Evolutionary conservation across 1,140 invertebrate genomes (phyloP).

Genomic region (Riptortus pedestris): DNA sequence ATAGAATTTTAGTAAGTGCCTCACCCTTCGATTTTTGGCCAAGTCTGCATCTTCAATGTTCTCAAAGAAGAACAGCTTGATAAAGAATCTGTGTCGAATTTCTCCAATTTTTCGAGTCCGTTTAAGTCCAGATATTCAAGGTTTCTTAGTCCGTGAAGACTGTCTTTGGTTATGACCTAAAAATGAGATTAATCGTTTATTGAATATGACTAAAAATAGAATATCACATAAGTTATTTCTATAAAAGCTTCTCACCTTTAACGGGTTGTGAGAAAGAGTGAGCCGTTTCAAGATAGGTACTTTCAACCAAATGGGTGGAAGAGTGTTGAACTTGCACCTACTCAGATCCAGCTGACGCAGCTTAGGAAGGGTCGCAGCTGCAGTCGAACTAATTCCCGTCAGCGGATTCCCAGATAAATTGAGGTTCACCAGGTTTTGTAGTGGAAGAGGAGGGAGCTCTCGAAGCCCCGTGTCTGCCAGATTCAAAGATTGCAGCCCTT

Average conservation of each 20-base stretch:
- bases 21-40: slow-evolving; percentile 44
- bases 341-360: slow-evolving; percentile 54
- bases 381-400: slow-evolving; percentile 46
- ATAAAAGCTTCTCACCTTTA: slow-evolving; percentile 40
- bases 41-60: slow-evolving; percentile 44
- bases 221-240: slow-evolving; percentile 29
- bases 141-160: slow-evolving; percentile 33
- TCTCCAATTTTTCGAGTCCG: slow-evolving; percentile 33
- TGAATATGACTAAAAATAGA: slow-evolving; percentile 8
- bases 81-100: slow-evolving; percentile 36
- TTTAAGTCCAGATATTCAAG: slow-evolving; percentile 35
- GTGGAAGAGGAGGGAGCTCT: slow-evolving; percentile 56
- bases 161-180: slow-evolving; percentile 36
- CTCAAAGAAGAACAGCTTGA: slow-evolving; percentile 31
- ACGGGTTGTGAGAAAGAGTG: slow-evolving; percentile 53
- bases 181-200: slow-evolving; percentile 12
- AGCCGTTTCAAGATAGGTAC: slow-evolving; percentile 48
- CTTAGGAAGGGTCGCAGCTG: slow-evolving; percentile 49
- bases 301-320: slow-evolving; percentile 50
- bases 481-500: slow-evolving; percentile 62
- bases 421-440: slow-evolving; percentile 58
- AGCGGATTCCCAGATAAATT: slow-evolving; percentile 67
- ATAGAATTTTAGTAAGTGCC: no score
- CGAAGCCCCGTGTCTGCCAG: slow-evolving; percentile 62
- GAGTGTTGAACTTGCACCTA: slow-evolving; percentile 51